These are phyloP conservation scores for Sciurus niger DNA, from an alignment of 2,113 vertebrate genomes.

Conservation along the genomic window DNA sequence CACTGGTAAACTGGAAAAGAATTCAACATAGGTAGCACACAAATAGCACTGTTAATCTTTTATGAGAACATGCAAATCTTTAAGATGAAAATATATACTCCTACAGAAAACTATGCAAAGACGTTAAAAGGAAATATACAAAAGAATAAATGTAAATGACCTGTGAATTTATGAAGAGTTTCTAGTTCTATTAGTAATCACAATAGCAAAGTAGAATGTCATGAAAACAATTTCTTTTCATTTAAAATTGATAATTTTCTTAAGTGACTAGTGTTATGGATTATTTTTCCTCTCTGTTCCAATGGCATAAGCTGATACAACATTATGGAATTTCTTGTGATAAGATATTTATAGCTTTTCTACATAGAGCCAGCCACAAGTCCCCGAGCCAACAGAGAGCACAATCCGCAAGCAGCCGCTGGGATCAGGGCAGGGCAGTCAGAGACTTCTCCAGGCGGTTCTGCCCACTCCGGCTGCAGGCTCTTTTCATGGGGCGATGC, in stretches of 20 bases:
- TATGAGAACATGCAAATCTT: background rate
- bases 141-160: slow-evolving; percentile 7
- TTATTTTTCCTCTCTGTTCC: background rate
- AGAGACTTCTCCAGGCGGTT: too few species aligned
- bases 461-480: too few species aligned
- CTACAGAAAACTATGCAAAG: slow-evolving; percentile 46
- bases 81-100: slow-evolving; percentile 9
- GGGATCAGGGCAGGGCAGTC: too few species aligned
- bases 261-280: background rate
- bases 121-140: slow-evolving; percentile 33
- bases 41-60: slow-evolving; percentile 40
- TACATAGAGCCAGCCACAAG: too few species aligned
- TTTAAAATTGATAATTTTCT: background rate
- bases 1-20: slow-evolving; percentile 17
- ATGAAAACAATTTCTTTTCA: background rate
- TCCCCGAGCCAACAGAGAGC: too few species aligned
- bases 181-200: background rate
- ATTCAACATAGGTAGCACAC: background rate
- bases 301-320: background rate
- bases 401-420: too few species aligned
- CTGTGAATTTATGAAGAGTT: background rate
- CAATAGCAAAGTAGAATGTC: background rate
- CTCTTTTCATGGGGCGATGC: too few species aligned
- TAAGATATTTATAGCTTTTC: background rate
- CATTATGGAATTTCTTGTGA: slow-evolving; percentile 10